Percentiles rank a stretch among this genome's conserved stretches.
Evolutionary conservation across 2,888 invertebrate genomes (phyloP).

Genomic region (Morpho helenor): DNA sequence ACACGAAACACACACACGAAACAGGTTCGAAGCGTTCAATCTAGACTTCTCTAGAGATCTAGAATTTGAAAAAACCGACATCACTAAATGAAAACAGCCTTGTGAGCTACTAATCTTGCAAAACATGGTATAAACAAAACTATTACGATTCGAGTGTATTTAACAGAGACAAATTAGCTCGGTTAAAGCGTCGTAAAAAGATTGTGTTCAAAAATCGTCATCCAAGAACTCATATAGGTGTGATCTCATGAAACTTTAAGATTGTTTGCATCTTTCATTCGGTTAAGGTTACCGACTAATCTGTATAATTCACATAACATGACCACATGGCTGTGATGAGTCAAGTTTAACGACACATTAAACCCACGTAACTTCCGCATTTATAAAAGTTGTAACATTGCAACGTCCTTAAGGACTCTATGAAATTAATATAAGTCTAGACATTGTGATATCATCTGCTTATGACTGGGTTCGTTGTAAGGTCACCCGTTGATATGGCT

Average conservation of each 20-base stretch:
- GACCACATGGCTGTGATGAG: slow-evolving; percentile 12
- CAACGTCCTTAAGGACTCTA: slow-evolving; percentile 6
- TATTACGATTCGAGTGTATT: slow-evolving; percentile 34
- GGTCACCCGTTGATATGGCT: too few species aligned
- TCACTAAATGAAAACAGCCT: slow-evolving; percentile 39
- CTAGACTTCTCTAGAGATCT: too few species aligned
- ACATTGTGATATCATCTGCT: slow-evolving; percentile 6
- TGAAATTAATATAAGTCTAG: not conserved
- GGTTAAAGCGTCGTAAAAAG: slow-evolving; percentile 38
- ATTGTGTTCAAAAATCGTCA: slow-evolving; percentile 13
- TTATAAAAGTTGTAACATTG: slow-evolving; percentile 13
- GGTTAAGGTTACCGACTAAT: slow-evolving; percentile 32
- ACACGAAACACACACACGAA: too few species aligned
- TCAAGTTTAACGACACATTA: slow-evolving; percentile 22
- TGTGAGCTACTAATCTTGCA: slow-evolving; percentile 36
- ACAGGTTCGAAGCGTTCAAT: not conserved
- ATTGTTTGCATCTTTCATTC: slow-evolving; percentile 30
- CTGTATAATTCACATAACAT: slow-evolving; percentile 10
- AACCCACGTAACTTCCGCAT: slow-evolving; percentile 20
- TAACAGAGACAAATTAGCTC: slow-evolving; percentile 25
- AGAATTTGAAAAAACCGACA: slow-evolving; percentile 9
- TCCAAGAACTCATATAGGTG: slow-evolving; percentile 11
- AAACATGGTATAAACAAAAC: slow-evolving; percentile 20
- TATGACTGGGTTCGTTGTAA: not conserved
- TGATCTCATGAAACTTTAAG: slow-evolving; percentile 26